phyloP scores from a whole-genome alignment of 2,797 vertebrate genomes.

The Dallia pectoralis region DNA sequence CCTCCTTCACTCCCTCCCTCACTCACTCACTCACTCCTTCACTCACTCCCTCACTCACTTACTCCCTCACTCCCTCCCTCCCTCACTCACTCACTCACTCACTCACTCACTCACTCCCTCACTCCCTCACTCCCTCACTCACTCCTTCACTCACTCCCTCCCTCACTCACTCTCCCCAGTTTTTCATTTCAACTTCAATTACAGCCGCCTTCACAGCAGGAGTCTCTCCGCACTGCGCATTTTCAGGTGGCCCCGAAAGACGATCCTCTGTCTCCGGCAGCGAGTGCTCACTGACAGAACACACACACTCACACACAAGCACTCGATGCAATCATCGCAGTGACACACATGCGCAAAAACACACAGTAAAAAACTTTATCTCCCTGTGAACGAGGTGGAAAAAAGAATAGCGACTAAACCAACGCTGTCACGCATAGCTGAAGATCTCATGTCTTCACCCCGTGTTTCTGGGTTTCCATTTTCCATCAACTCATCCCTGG shows the following conservation, averaged over 20 bases:
- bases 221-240: slow-evolving; percentile 42
- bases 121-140: slow-evolving; percentile 28
- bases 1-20: slow-evolving; percentile 6
- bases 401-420: slow-evolving; percentile 38
- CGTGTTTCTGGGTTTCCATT: too few relatives aligned
- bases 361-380: slow-evolving; percentile 13
- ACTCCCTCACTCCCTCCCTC: slow-evolving; percentile 13
- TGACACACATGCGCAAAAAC: slow-evolving; percentile 10
- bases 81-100: neutral
- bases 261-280: slow-evolving; percentile 13
- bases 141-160: neutral
- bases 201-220: slow-evolving; percentile 28
- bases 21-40: slow-evolving; percentile 18
- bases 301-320: neutral
- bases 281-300: neutral
- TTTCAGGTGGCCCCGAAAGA: slow-evolving; percentile 50
- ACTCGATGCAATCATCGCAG: slow-evolving; percentile 3
- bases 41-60: slow-evolving; percentile 10
- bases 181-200: slow-evolving; percentile 64
- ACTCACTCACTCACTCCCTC: neutral
- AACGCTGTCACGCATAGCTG: too few relatives aligned
- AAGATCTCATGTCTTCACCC: too few relatives aligned
- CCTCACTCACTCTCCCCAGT: slow-evolving; percentile 28
- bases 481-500: too few relatives aligned
- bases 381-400: slow-evolving; percentile 46